These are phyloP conservation scores for Zoanthus sociatus DNA, from an alignment of 92 coral and sea anemone species.

Conservation along the genomic window DNA sequence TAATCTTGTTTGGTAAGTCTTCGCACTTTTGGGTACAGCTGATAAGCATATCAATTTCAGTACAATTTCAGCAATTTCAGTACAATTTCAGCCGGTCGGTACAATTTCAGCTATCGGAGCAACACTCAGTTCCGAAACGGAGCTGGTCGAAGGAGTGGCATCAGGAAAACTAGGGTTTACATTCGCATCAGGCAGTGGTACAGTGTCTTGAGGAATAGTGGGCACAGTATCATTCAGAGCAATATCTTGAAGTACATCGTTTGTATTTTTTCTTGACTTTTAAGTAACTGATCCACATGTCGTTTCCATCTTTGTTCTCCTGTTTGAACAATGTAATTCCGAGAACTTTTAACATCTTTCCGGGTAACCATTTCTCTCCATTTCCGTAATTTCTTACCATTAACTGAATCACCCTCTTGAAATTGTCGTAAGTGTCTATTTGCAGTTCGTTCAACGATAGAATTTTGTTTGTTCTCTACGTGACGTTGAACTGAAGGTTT, in stretches of 20 bases:
- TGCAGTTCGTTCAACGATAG: slow-evolving; percentile 45
- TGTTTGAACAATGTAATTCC: slow-evolving; percentile 60
- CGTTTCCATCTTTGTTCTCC: slow-evolving; percentile 56
- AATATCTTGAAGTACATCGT: background rate
- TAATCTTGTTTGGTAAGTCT: background rate
- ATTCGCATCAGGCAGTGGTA: no score
- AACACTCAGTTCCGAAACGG: background rate
- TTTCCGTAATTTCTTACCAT: no score
- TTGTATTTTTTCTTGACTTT: slow-evolving; percentile 7
- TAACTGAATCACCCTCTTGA: slow-evolving; percentile 41
- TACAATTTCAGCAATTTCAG: no score
- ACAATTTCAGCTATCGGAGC: background rate
- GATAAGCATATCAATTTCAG: background rate
- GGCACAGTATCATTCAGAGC: background rate
- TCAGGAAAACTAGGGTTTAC: no score
- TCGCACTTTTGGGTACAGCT: background rate
- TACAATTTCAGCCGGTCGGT: no score
- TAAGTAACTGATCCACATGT: slow-evolving; percentile 21
- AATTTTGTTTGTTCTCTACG: slow-evolving; percentile 48
- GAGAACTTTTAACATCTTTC: slow-evolving; percentile 47
- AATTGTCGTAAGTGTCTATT: slow-evolving; percentile 46
- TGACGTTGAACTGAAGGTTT: slow-evolving; percentile 50
- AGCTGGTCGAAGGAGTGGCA: no score
- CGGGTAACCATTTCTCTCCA: slow-evolving; percentile 69
- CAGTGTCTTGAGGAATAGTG: slow-evolving; percentile 14